phyloP scores from a whole-genome alignment of 1,140 invertebrate genomes.

The Brachionus asplanchnoidis region DNA sequence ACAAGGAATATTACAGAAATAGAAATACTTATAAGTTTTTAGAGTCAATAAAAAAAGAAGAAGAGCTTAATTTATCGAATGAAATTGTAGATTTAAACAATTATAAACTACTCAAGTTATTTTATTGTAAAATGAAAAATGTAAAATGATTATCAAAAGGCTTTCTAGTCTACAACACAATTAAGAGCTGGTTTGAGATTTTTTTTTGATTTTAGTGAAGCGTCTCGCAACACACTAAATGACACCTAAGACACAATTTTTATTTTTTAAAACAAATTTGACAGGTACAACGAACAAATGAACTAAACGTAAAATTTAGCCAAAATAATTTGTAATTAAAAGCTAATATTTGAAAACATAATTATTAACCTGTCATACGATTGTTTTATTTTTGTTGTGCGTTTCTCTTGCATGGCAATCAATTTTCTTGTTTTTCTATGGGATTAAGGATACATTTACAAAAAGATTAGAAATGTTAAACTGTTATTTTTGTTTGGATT shows the following conservation, averaged over 20 bases:
- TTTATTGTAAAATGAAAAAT: too few relatives aligned
- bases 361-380: conserved; percentile 39
- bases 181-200: neutral
- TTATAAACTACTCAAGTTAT: too few relatives aligned
- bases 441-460: conserved; percentile 40
- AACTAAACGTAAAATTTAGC: neutral
- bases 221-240: neutral
- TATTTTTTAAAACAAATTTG: neutral
- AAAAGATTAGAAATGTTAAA: conserved; percentile 40
- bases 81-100: too few relatives aligned
- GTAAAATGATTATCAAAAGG: too few relatives aligned
- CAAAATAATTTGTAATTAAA: conserved; percentile 21
- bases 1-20: too few relatives aligned
- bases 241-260: conserved; percentile 10
- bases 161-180: too few relatives aligned
- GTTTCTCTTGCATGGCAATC: conserved; percentile 37
- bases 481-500: conserved; percentile 33
- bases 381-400: conserved; percentile 23
- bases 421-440: conserved; percentile 23
- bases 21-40: too few relatives aligned
- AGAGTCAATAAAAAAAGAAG: too few relatives aligned
- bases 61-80: too few relatives aligned
- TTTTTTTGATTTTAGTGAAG: neutral
- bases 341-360: conserved; percentile 11
- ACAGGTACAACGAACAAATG: neutral